phyloP scores from a whole-genome alignment of 2,113 vertebrate genomes.

The Antennarius striatus region DNA sequence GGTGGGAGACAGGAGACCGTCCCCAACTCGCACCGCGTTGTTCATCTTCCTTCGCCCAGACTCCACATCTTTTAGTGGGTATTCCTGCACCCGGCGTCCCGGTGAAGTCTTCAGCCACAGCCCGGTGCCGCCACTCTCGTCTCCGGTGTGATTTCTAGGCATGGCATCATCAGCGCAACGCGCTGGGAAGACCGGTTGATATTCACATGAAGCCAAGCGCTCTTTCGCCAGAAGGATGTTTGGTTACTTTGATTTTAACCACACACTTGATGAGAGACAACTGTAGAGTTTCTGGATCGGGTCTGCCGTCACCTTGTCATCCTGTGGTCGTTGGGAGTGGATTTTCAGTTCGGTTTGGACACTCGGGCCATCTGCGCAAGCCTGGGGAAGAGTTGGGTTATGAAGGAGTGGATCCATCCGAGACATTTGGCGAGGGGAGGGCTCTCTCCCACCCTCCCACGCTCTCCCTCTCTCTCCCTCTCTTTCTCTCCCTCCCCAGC shows the following conservation, averaged over 20 bases:
- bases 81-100: constrained; percentile 73
- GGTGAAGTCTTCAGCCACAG: constrained; percentile 85
- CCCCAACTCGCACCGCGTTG: constrained; percentile 79
- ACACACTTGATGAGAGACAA: not conserved
- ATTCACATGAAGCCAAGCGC: constrained; percentile 64
- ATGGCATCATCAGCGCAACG: constrained; percentile 86
- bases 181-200: constrained; percentile 60
- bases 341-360: constrained; percentile 40
- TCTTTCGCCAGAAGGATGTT: constrained; percentile 25
- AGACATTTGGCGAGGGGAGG: constrained; percentile 70
- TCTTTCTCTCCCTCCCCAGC: constrained; percentile 41
- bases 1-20: constrained; percentile 81
- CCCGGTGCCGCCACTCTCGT: constrained; percentile 86
- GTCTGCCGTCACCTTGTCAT: constrained; percentile 16
- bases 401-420: constrained; percentile 75
- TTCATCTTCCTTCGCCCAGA: constrained; percentile 81
- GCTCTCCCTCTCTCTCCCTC: constrained; percentile 48
- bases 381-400: constrained; percentile 69
- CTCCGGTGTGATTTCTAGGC: constrained; percentile 90
- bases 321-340: not conserved
- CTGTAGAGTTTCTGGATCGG: not conserved
- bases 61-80: constrained; percentile 92
- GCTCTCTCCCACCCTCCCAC: constrained; percentile 63
- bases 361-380: constrained; percentile 67
- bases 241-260: constrained; percentile 13